Conservation (phyloP, 2,888 invertebrate species). For the Drosophila siamana region DNA sequence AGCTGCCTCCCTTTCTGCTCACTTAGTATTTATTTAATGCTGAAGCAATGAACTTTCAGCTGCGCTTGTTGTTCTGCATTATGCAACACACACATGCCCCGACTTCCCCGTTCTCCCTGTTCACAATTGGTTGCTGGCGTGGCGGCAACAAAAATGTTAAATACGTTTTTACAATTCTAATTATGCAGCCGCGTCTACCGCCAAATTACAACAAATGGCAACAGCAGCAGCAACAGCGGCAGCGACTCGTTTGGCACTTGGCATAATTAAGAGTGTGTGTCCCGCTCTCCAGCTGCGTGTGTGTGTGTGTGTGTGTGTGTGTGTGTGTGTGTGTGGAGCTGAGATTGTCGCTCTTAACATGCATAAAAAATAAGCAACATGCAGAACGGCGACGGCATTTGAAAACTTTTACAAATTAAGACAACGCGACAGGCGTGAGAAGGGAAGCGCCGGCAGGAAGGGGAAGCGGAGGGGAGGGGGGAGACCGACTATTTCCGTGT, state of each 20-base stretch:
- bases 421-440: conserved; percentile 44
- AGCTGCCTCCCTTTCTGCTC: background rate
- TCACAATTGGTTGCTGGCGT: conserved; percentile 9
- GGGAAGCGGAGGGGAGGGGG: background rate
- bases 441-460: background rate
- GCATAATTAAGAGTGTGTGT: conserved; percentile 70
- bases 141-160: conserved; percentile 54
- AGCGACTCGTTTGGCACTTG: conserved; percentile 65
- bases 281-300: conserved; percentile 15
- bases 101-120: background rate
- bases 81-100: conserved; percentile 5
- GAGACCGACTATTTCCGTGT: conserved; percentile 61
- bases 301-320: conserved; percentile 27
- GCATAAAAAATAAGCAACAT: conserved; percentile 80
- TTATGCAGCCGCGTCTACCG: conserved; percentile 74
- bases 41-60: background rate
- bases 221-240: too few relatives aligned
- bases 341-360: conserved; percentile 80
- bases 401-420: conserved; percentile 77
- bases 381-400: conserved; percentile 67
- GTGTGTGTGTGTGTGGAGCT: conserved; percentile 53
- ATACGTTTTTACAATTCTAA: conserved; percentile 76
- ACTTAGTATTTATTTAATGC: background rate
- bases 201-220: conserved; percentile 73
- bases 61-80: background rate